A percentile compares a stretch with the other conserved stretches of the same genome.
phyloP scores from a whole-genome alignment of 1,140 invertebrate genomes.

The Melipona quadrifasciata region DNA sequence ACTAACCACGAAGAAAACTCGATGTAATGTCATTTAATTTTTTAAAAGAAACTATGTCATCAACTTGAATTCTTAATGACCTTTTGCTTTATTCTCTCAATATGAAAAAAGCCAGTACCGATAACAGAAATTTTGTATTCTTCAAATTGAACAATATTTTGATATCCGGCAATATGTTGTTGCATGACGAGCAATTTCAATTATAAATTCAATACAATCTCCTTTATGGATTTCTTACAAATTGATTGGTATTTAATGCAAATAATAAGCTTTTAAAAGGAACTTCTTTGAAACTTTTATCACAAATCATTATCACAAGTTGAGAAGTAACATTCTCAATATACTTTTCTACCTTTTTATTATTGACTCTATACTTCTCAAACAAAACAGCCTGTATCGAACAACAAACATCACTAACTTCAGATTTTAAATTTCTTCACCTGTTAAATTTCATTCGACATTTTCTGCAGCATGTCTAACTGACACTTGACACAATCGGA shows the following conservation, averaged over 20 bases:
- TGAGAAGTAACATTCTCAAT: neutral
- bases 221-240: too few relatives aligned
- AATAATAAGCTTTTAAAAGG: neutral
- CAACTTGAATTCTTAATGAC: neutral
- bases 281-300: neutral
- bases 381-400: neutral
- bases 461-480: neutral
- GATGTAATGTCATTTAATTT: neutral
- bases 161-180: neutral
- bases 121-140: neutral
- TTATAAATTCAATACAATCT: neutral
- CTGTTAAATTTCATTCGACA: neutral
- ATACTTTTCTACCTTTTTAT: neutral
- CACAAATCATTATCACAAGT: too few relatives aligned
- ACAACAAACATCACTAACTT: neutral
- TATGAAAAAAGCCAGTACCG: too few relatives aligned
- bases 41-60: neutral
- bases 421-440: neutral
- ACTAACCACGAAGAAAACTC: neutral
- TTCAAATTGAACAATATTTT: neutral
- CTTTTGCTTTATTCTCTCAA: neutral
- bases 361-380: neutral
- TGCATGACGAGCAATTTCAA: neutral
- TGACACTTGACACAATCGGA: neutral
- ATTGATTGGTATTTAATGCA: neutral